Evolutionary conservation across 1,140 invertebrate genomes (phyloP).

Genomic region (Zaprionus kolodkinae): DNA sequence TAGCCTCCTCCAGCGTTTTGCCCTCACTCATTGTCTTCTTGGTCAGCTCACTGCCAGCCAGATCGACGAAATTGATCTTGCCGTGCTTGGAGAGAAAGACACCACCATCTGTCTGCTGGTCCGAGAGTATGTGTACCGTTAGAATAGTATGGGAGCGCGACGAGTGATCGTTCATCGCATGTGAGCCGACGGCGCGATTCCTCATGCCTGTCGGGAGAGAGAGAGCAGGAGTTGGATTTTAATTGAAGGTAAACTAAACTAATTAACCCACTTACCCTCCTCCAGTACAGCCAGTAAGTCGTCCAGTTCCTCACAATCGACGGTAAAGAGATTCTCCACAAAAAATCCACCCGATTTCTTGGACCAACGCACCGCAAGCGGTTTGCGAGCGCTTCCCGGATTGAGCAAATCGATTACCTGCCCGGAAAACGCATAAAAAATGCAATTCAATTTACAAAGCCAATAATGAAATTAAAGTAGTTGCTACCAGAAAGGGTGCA

Average conservation of each 20-base stretch:
- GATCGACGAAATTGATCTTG: constrained; percentile 97
- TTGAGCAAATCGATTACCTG: constrained; percentile 97
- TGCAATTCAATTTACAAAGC: constrained; percentile 74
- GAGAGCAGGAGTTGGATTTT: neutral
- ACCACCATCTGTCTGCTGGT: constrained; percentile 91
- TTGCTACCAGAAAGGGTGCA: neutral
- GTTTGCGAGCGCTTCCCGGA: constrained; percentile 91
- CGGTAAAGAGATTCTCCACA: constrained; percentile 97
- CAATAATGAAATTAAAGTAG: constrained; percentile 52
- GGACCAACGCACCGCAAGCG: constrained; percentile 95
- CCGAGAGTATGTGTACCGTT: constrained; percentile 93
- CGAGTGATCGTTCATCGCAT: constrained; percentile 98
- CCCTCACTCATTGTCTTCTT: constrained; percentile 96
- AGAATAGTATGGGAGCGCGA: constrained; percentile 98
- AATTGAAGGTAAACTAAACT: neutral
- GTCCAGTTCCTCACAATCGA: constrained; percentile 97
- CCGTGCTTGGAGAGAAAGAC: constrained; percentile 94
- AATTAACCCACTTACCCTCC: constrained; percentile 89
- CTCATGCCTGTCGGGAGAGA: constrained; percentile 87
- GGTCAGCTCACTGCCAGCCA: constrained; percentile 97
- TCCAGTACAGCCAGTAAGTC: constrained; percentile 96
- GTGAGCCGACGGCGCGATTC: constrained; percentile 93
- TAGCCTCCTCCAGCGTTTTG: constrained; percentile 95
- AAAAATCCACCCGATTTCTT: constrained; percentile 96
- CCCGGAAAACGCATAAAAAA: constrained; percentile 36